phyloP scores from a whole-genome alignment of 2,797 vertebrate genomes.

The Merluccius polli region DNA sequence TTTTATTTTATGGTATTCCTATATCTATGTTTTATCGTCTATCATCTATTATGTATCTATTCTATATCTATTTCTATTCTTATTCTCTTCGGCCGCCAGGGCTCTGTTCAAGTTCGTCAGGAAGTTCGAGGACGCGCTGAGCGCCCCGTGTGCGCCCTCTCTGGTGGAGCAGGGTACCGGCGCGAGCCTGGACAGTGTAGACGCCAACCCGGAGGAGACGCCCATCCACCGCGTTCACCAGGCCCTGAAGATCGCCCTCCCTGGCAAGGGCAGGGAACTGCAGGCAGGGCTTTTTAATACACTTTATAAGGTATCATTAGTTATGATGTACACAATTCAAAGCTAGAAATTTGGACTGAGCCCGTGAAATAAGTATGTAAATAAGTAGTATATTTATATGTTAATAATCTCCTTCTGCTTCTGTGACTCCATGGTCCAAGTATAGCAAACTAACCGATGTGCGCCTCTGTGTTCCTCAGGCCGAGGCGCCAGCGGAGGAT shows the following conservation, averaged over 20 bases:
- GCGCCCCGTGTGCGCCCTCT: slow-evolving; percentile 73
- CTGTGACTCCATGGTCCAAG: neutral
- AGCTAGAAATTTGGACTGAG: neutral
- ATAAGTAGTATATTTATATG: too few relatives aligned
- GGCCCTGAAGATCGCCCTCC: slow-evolving; percentile 68
- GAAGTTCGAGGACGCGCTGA: slow-evolving; percentile 85
- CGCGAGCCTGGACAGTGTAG: slow-evolving; percentile 69
- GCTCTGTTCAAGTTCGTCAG: slow-evolving; percentile 95
- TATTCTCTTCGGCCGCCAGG: slow-evolving; percentile 56
- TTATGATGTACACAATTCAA: neutral
- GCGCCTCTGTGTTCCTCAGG: slow-evolving; percentile 43
- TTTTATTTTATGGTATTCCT: too few relatives aligned
- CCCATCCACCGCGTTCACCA: slow-evolving; percentile 76
- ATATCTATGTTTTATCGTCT: too few relatives aligned
- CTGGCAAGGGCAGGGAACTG: slow-evolving; percentile 64
- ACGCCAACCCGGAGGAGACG: slow-evolving; percentile 66
- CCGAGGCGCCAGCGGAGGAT: slow-evolving; percentile 47
- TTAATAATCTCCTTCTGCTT: too few relatives aligned
- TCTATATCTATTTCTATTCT: too few relatives aligned
- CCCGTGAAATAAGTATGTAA: too few relatives aligned
- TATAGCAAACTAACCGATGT: neutral
- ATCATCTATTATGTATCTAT: too few relatives aligned
- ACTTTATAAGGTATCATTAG: neutral
- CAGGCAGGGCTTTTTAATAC: slow-evolving; percentile 47
- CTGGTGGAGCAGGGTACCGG: slow-evolving; percentile 80